These are phyloP conservation scores for Teleopsis dalmanni DNA, from an alignment of 1,140 invertebrate genomes.

Conservation along the genomic window DNA sequence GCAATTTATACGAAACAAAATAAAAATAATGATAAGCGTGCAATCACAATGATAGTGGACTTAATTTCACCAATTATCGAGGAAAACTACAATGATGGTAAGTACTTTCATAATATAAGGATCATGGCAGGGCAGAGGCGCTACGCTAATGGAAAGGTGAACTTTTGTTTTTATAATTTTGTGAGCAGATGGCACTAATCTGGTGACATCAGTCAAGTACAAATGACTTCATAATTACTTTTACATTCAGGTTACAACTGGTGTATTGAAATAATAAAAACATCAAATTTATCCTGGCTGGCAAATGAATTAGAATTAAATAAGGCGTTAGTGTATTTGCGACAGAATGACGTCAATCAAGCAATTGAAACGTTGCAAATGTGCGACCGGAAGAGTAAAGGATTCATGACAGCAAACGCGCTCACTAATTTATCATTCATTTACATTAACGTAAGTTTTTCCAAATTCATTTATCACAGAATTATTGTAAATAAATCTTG, in stretches of 20 bases:
- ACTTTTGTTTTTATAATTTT: too few species aligned
- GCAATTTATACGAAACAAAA: conserved; percentile 67
- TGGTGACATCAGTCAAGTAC: too few species aligned
- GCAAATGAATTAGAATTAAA: conserved; percentile 89
- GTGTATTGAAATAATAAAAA: conserved; percentile 76
- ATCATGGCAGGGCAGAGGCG: neutral
- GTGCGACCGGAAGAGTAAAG: conserved; percentile 82
- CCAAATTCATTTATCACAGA: neutral
- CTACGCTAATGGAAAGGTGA: neutral
- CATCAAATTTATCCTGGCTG: conserved; percentile 63
- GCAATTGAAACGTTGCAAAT: conserved; percentile 82
- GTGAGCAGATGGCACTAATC: too few species aligned
- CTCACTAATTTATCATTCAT: conserved; percentile 88
- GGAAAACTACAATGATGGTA: conserved; percentile 62
- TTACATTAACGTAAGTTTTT: conserved; percentile 66
- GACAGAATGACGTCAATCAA: conserved; percentile 72
- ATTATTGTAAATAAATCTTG: neutral
- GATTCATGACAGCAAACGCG: conserved; percentile 75
- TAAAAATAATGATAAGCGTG: conserved; percentile 72
- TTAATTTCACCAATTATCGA: conserved; percentile 84
- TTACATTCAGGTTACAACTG: conserved; percentile 54
- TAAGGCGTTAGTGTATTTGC: conserved; percentile 83
- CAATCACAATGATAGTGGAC: conserved; percentile 84
- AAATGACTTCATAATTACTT: neutral
- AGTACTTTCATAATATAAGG: conserved; percentile 40